Conservation (phyloP, 2,888 invertebrate species). For the Chouioia cunea region DNA sequence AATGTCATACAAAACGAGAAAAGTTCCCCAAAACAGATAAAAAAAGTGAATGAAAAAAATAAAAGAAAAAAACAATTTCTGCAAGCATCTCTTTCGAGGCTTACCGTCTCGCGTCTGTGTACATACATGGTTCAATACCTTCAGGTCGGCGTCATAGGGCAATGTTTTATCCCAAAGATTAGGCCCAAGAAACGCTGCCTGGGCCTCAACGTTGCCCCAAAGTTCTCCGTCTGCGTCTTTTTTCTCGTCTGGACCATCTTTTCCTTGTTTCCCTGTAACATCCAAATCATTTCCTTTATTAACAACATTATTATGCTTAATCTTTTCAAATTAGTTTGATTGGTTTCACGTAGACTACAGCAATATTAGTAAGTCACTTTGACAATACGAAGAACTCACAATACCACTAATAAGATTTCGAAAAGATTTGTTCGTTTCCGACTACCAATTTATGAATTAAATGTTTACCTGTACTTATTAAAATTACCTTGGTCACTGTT, state of each 20-base stretch:
- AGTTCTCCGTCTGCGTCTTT: conserved; percentile 86
- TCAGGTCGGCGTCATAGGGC: conserved; percentile 94
- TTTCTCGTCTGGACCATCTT: conserved; percentile 73
- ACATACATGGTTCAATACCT: conserved; percentile 77
- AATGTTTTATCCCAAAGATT: conserved; percentile 96
- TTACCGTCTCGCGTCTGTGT: conserved; percentile 67
- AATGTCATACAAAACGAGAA: conserved; percentile 20
- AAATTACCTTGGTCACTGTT: no score
- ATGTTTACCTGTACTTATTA: no score
- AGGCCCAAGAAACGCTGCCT: conserved; percentile 95
- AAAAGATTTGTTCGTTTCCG: no score
- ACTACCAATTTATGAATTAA: no score
- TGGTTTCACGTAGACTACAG: no score
- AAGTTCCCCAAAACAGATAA: conserved; percentile 14
- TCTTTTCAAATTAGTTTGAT: no score
- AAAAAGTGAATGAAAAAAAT: conserved; percentile 3
- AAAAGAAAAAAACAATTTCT: no score
- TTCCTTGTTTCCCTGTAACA: conserved; percentile 65
- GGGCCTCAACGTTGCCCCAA: conserved; percentile 89
- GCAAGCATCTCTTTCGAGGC: conserved; percentile 53
- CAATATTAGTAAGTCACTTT: no score
- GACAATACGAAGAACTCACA: no score
- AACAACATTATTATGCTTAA: no score
- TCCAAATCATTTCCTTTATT: conserved; percentile 5
- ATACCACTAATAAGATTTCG: no score